A percentile compares a stretch with the other conserved stretches of the same genome.
Evolutionary conservation across 2,113 vertebrate genomes (phyloP).

Genomic region (Parus major): DNA sequence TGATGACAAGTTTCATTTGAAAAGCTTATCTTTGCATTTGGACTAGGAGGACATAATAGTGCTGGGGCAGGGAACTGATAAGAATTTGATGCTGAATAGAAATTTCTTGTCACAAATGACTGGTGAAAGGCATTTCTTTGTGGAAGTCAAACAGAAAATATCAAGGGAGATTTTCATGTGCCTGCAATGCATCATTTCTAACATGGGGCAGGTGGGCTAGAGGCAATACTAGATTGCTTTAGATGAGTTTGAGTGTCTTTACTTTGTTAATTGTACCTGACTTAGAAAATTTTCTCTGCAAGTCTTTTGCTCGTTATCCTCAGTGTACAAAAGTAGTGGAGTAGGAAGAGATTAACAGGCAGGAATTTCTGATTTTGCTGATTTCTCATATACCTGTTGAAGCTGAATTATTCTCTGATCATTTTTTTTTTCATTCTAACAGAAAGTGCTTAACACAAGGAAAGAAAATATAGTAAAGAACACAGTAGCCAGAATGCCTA

Average conservation of each 20-base stretch:
- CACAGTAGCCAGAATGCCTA: slow-evolving; percentile 90
- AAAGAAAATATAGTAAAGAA: slow-evolving; percentile 89
- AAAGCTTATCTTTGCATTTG: neutral
- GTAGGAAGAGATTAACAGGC: neutral
- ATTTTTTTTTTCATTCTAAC: slow-evolving; percentile 18
- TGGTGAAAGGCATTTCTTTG: neutral
- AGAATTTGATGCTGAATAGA: neutral
- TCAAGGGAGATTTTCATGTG: neutral
- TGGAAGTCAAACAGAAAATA: neutral
- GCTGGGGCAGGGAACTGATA: neutral
- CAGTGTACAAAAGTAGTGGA: neutral
- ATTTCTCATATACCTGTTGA: neutral
- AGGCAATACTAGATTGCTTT: neutral
- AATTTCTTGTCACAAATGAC: neutral
- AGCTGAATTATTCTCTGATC: neutral
- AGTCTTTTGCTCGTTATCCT: neutral
- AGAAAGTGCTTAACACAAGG: slow-evolving; percentile 94
- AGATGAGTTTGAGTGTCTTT: neutral
- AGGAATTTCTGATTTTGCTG: neutral
- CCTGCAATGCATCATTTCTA: neutral
- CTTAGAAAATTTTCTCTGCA: neutral
- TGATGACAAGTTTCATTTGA: neutral
- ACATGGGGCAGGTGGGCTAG: neutral
- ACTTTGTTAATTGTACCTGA: neutral
- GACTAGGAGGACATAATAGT: neutral